Base-by-base conservation (phyloP, 1,140 invertebrate species). In the Brachionus plicatilis region DNA sequence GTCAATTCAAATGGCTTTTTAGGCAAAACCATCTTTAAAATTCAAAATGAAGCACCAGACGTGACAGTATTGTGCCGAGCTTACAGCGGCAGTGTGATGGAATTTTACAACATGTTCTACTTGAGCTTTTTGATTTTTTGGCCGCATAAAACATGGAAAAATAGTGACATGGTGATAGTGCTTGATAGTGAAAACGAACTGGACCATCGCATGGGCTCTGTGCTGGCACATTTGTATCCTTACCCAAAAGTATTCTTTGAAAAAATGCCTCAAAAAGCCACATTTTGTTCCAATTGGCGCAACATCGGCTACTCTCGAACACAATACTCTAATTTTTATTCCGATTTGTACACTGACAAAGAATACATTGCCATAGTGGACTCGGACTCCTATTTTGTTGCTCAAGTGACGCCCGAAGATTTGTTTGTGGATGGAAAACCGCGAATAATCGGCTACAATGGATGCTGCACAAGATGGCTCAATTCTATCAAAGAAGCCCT, bases 351-450 rank as follows among this genome's bases (percentile, higher is more conserved):
- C 37, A 68, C 27, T 41, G 37, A 68, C 27, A 41, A 29, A 41
- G 9, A 68, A 33, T 68, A 14, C 17, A n/a, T 68, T 11, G 66
- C 27, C 7, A 68, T 68, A 0, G 66, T 41, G 12, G 66, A 68
- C 37, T 68, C 66, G 27, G 66, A 68, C 14, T 68, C 66, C 12
- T 68, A 33, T 11, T 68, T 68, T 68, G 27, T 41, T 3, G 11
- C 66, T 41, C 66, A 29, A 68, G 66, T 68, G 4, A 68, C 66
- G 11, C 66, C 66, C 3, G 66, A 41, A 4, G 66, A 68, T 68
- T 68, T 68, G 66, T 68, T 68, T 68, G 66, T 68, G 66, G 17
- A 68, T 17, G 66, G 66, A 29, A 68, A 68, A 11, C 66, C 66
- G 66, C 17, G 66, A 68, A 68, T 68, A 17, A 33, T 68, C 14